phyloP scores from a whole-genome alignment of 2,888 invertebrate species.

The Cheiracanthium punctorium region DNA sequence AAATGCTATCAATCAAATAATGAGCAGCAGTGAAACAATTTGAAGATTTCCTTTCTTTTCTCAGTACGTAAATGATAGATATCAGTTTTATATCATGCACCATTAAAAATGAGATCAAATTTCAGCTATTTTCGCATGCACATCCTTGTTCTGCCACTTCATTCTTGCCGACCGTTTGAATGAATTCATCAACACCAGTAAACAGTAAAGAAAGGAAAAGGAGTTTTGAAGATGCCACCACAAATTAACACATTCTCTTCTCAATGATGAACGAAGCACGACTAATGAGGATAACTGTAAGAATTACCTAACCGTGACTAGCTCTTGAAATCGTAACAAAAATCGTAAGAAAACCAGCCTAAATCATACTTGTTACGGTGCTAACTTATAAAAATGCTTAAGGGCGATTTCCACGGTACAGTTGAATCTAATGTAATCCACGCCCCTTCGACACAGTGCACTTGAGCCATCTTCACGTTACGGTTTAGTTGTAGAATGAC shows the following conservation, averaged over 20 bases:
- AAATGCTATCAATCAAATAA: no score
- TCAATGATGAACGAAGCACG: constrained; percentile 20
- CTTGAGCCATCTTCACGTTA: constrained; percentile 45
- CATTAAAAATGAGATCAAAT: constrained; percentile 12
- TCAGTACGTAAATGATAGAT: no score
- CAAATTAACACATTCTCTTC: not conserved
- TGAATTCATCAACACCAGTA: not conserved
- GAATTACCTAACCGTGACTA: constrained; percentile 29
- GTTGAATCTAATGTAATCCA: constrained; percentile 22
- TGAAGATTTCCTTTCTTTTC: not conserved
- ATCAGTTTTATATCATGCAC: not conserved
- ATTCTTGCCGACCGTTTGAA: not conserved
- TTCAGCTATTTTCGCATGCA: not conserved
- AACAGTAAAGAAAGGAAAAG: not conserved
- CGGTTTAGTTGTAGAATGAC: constrained; percentile 8
- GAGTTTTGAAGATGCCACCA: not conserved
- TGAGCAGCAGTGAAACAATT: not conserved
- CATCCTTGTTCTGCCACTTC: not conserved
- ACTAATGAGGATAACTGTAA: constrained; percentile 40
- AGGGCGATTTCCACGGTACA: constrained; percentile 44
- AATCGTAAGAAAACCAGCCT: not conserved
- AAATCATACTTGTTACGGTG: constrained; percentile 52
- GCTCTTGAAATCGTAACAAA: no score
- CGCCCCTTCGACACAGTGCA: constrained; percentile 55
- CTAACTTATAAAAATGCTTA: constrained; percentile 36